Percentiles rank a stretch among this genome's conserved stretches.
Evolutionary conservation across 2,888 invertebrate genomes (phyloP).

Genomic region (Meta bourneti): DNA sequence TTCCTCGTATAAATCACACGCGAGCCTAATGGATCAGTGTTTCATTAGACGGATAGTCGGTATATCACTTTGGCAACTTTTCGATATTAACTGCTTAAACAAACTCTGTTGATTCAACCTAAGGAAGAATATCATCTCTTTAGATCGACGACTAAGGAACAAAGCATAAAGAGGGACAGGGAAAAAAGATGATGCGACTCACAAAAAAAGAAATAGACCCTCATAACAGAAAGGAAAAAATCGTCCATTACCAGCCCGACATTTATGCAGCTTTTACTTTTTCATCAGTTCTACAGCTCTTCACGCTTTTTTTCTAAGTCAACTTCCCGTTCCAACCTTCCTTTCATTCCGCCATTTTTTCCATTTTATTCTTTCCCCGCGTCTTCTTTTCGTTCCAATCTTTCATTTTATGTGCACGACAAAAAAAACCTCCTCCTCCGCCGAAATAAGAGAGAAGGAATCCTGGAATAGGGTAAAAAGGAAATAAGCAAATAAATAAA

Average conservation of each 20-base stretch:
- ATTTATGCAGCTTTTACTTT: conserved; percentile 68
- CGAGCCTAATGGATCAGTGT: neutral
- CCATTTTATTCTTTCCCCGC: neutral
- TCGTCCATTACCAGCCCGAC: conserved; percentile 53
- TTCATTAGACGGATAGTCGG: neutral
- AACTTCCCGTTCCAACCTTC: neutral
- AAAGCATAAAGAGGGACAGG: neutral
- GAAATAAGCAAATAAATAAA: conserved; percentile 23
- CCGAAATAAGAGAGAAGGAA: conserved; percentile 15
- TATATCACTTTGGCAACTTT: neutral
- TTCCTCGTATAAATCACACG: neutral
- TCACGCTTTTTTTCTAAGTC: conserved; percentile 13
- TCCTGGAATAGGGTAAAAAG: conserved; percentile 12
- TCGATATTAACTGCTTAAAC: neutral
- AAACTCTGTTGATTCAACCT: neutral
- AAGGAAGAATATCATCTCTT: conserved; percentile 10
- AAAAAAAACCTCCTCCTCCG: conserved; percentile 2
- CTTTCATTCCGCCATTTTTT: conserved; percentile 29
- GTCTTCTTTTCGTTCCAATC: conserved; percentile 1
- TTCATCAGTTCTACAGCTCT: conserved; percentile 33
- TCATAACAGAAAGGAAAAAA: conserved; percentile 40
- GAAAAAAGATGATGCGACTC: conserved; percentile 23
- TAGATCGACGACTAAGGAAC: neutral
- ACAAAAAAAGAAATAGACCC: conserved; percentile 1
- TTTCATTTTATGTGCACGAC: conserved; percentile 21